Base-by-base conservation (phyloP, 2,113 vertebrate genomes). In the Scomber colias region DNA sequence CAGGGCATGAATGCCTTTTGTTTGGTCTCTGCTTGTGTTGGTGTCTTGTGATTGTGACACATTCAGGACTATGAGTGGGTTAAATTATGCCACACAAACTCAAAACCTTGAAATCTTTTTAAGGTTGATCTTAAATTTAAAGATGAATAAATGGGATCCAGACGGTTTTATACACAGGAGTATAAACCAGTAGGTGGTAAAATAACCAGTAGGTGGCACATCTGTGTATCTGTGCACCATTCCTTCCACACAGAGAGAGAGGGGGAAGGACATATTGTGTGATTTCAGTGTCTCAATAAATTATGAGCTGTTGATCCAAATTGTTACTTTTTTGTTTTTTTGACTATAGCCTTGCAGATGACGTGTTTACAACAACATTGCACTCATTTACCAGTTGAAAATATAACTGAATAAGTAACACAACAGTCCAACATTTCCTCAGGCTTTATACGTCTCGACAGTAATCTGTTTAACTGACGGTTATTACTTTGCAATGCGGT, bases 381-480 rank as follows among this genome's bases (percentile, higher is more conserved):
- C 84, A 70, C 75, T 82, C 86, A 92, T 89, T 86, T 80, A 82
- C 30, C 71, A 56, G 81, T 31, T 68, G 35, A 75, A 87, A 81
- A 54, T 63, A 71, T 75, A 24, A 72, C 76, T 79, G 83, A 81
- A 27, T 27, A 27, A 27, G 24, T 27, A 2, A 83, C 59, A 3
- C 44, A 60, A 4, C 59, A 68, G 82, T 68, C 63, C 66, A 59
- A 74, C 67, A 8, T 87, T 46, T 87, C 86, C 82, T 85, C 80
- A 0, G 86, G 86, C 86, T 82, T 77, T 72, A 69, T 57, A 24
- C 24, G 35, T 44, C 67, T 83, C 71, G 19, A 79, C 82, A 71
- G 84, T 87, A 77, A 89, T 92, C 77, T 27, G 74, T 85, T 90
- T 84, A 66, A 82, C 77, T 86, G 88, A 90, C 91, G 86, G 71